Evolutionary conservation across 2,113 vertebrate species (phyloP).

Genomic region (Paralichthys olivaceus): DNA sequence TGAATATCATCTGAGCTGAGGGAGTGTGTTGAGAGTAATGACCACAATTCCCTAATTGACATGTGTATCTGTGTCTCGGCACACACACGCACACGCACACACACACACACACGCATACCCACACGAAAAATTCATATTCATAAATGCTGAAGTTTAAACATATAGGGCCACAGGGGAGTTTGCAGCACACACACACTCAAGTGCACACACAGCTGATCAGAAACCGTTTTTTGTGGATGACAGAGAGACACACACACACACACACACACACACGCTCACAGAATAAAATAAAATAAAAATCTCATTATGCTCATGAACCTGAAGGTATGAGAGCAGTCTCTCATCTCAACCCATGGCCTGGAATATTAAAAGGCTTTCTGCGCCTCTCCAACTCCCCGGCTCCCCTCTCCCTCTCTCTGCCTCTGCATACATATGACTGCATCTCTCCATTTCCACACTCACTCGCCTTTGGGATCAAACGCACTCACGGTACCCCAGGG

Average conservation of each 20-base stretch:
- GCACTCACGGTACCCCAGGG: constrained; percentile 63
- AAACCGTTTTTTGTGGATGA: constrained; percentile 34
- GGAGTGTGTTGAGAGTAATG: constrained; percentile 38
- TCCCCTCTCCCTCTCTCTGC: constrained; percentile 33
- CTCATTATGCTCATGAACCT: constrained; percentile 83
- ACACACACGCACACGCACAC: constrained; percentile 21
- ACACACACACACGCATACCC: constrained; percentile 9
- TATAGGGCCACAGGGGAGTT: constrained; percentile 5
- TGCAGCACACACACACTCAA: constrained; percentile 6
- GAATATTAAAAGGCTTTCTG: constrained; percentile 80
- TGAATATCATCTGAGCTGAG: constrained; percentile 44
- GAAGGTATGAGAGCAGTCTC: constrained; percentile 82
- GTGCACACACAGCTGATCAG: constrained; percentile 33
- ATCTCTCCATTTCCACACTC: constrained; percentile 63
- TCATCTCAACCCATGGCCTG: constrained; percentile 75
- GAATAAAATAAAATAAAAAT: constrained; percentile 79
- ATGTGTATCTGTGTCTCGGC: constrained; percentile 23
- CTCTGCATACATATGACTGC: constrained; percentile 72
- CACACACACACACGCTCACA: constrained; percentile 35
- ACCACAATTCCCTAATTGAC: constrained; percentile 43
- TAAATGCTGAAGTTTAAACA: constrained; percentile 27
- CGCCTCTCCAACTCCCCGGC: constrained; percentile 32
- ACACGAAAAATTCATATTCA: not conserved
- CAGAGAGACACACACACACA: constrained; percentile 6
- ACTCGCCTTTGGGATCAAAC: constrained; percentile 77